Base-by-base conservation (phyloP, 2,797 vertebrate species). In the Erethizon dorsatum region DNA sequence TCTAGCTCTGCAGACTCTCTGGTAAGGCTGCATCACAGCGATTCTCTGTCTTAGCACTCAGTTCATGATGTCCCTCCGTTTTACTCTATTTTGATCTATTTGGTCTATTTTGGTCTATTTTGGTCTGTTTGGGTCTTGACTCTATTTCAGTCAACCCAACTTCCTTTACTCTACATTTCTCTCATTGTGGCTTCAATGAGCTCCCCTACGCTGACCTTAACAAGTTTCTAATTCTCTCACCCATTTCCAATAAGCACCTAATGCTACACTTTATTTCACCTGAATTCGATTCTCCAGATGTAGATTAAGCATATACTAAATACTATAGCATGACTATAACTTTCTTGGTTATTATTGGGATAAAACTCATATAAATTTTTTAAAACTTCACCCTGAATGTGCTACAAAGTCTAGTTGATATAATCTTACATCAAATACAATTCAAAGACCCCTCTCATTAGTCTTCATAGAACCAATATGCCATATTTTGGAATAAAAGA, bases 141-240 rank as follows among this genome's bases (percentile, higher is more conserved):
- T 78, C 17, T 41, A 7, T 14, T 78, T 79, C 78, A 13, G 56
- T 90, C 12, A 75, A 61, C 6, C 50, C 47, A 47, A 24, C 24
- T 57, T 80, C 33, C 71, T 85, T 31, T 45, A 20, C 28, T 80
- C 8, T 24, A 50, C 28, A 22, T 56, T 85, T 90, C 13, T 63
- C 47, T 45, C 61, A 45, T 20, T 93, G 20, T 77, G 26, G 31
- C 63, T 97, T 80, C 18, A 24, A 47, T 31, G 8, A 77, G 24
- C 41, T 92, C 33, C 15, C 15, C 11, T 57, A n/a, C 2, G 11
- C 78, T 22, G 22, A 15, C 3, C 15, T 86, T 83, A 84, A 7
- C 24, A 80, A 75, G 57, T 83, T 88, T 91, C 65, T 56, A 75
- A 37, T 67, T 95, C 77, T 83, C 63, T 67, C 80, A 15, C 45